These are phyloP conservation scores for Pitangus sulphuratus DNA, from an alignment of 2,797 vertebrate species.

Conservation along the genomic window DNA sequence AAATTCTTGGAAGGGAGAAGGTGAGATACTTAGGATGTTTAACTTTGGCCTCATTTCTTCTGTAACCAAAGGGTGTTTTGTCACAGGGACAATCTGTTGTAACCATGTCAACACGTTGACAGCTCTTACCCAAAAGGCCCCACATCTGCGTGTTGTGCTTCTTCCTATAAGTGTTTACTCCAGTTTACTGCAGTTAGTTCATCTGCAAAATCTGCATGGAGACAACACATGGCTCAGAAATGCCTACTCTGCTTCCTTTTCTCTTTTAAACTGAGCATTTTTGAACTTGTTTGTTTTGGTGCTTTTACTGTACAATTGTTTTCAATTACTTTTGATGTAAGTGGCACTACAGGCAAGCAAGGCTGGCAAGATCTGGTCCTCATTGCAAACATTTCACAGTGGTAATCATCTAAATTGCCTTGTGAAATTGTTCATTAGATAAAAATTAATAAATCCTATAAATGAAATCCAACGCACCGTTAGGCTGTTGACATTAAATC, in stretches of 20 bases:
- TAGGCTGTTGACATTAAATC: slow-evolving; percentile 40
- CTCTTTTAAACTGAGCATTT: neutral
- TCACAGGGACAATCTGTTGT: neutral
- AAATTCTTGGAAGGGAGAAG: neutral
- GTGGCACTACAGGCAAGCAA: slow-evolving; percentile 11
- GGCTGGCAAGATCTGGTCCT: slow-evolving; percentile 44
- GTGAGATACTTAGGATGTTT: neutral
- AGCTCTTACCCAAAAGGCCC: neutral
- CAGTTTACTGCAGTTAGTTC: neutral
- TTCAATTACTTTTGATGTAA: slow-evolving; percentile 26
- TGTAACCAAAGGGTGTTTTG: neutral
- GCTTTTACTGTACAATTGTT: neutral
- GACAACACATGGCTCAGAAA: neutral
- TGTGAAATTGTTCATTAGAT: slow-evolving; percentile 61
- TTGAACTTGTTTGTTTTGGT: neutral
- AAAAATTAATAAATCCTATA: slow-evolving; percentile 57
- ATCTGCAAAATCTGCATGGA: neutral
- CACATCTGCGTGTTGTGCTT: fast-evolving
- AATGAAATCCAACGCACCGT: neutral
- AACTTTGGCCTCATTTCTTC: neutral
- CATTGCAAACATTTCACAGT: slow-evolving; percentile 31
- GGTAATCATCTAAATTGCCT: slow-evolving; percentile 50
- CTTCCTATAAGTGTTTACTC: neutral
- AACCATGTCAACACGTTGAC: neutral
- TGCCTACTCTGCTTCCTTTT: neutral